Evolutionary conservation across 1,140 invertebrate genomes (phyloP), one percentile per base, ranked within the genome.

Genomic region (Zophobas morio): DNA sequence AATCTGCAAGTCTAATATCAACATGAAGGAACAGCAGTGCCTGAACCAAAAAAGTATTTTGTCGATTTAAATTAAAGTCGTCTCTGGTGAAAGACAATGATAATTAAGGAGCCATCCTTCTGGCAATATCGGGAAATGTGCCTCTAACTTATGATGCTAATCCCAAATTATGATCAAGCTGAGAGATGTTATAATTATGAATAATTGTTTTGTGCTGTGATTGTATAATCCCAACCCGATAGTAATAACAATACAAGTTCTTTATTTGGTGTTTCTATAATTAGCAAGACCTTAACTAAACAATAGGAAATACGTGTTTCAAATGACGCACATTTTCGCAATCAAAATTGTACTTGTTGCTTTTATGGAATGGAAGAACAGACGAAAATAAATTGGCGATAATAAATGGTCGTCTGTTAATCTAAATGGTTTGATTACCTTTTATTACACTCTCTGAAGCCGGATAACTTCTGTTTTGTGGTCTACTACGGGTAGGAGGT

Each of bases 271-370:
- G 6, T 37, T 54, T 47, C 71, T 73, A 73, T 73, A 73, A 73
- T 73, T 73, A 73, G 71, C 71, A 56, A 36, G 3, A 5, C 71
- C 49, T 40, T 73, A 54, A 40, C 37, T 40, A 37, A 40, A 73
- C 71, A 40, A 73, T 73, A 37, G 71, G 35, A 37, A 39, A 53
- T 53, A 73, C 71, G 71, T 73, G 71, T 2, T 40, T 40, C 3
- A 49, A 72, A 51, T 72, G 70, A 54, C 71, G 49, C 40, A 70
- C 35, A 54, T 73, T 73, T 73, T 54, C 39, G 71, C 71, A 73
- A 73, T 54, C 49, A 49, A 49, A 71, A 71, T 63, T 63, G 35
- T 63, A 39, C 39, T 63, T 63, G 37, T 66, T 66, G 42, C 60
- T 6, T 2, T 66, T 66, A 66, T 42, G 60, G 60, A 66, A 20